Evolutionary conservation across 2,888 invertebrate genomes (phyloP).

Genomic region (Nomada fabriciana): DNA sequence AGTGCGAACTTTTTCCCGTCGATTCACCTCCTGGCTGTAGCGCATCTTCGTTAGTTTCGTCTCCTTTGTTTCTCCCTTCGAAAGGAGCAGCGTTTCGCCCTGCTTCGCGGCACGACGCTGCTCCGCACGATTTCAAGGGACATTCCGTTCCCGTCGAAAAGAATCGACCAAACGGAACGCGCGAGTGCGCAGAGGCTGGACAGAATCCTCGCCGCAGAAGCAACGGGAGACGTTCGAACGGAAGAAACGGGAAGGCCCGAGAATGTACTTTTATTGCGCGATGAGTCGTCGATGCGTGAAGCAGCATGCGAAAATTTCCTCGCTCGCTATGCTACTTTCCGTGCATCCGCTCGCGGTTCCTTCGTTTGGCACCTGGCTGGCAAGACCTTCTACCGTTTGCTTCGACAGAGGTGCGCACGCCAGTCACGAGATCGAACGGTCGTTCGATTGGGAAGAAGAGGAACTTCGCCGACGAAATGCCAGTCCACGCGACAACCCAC

Average conservation of each 20-base stretch:
- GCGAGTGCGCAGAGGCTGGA: neutral
- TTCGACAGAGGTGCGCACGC: neutral
- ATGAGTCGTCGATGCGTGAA: slow-evolving; percentile 69
- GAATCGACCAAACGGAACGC: neutral
- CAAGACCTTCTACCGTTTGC: neutral
- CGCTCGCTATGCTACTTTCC: slow-evolving; percentile 22
- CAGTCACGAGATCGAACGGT: neutral
- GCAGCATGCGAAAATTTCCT: slow-evolving; percentile 67
- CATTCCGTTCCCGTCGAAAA: neutral
- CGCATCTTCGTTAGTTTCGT: slow-evolving; percentile 13
- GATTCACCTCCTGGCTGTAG: neutral
- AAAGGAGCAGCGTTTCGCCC: no score
- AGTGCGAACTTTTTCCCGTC: slow-evolving; percentile 14
- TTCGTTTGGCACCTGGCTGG: slow-evolving; percentile 1
- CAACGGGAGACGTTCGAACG: slow-evolving; percentile 39
- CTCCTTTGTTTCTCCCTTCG: neutral
- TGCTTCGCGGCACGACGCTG: neutral
- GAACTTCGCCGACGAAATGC: neutral
- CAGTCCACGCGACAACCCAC: no score
- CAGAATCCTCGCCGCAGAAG: slow-evolving; percentile 20
- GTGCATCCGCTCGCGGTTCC: slow-evolving; percentile 26
- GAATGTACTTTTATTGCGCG: slow-evolving; percentile 50
- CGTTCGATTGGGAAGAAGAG: neutral
- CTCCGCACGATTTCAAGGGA: neutral
- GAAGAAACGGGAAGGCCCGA: slow-evolving; percentile 46